A percentile compares a stretch with the other conserved stretches of the same genome.
Conservation (phyloP, 2,113 vertebrate species). For the Bos javanicus region DNA sequence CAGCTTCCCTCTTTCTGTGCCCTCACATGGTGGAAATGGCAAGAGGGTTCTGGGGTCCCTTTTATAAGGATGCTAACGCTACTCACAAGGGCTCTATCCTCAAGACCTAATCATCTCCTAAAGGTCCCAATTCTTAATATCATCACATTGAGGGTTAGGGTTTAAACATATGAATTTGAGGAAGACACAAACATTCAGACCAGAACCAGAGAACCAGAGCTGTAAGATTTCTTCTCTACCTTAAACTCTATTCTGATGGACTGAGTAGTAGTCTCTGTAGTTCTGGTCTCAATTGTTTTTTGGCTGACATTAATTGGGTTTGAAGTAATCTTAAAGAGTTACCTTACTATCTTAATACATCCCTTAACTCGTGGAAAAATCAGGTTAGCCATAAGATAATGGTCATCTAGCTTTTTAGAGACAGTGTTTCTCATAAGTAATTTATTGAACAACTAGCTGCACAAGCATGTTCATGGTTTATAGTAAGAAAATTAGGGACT, state of each 20-base stretch:
- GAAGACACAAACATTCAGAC: background rate
- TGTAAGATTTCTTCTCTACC: background rate
- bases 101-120: background rate
- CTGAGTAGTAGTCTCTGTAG: background rate
- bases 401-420: background rate
- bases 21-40: background rate
- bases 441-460: background rate
- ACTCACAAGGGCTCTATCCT: background rate
- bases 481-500: background rate
- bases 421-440: constrained; percentile 9
- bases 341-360: background rate
- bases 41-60: background rate
- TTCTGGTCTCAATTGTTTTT: background rate
- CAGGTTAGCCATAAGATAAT: background rate
- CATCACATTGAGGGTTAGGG: background rate
- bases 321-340: background rate
- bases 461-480: background rate
- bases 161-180: background rate
- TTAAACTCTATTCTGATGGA: background rate
- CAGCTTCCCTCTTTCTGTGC: background rate
- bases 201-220: background rate
- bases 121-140: background rate
- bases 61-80: background rate
- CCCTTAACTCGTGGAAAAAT: background rate
- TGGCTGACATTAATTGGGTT: background rate